A percentile compares a stretch with the other conserved stretches of the same genome.
These are phyloP conservation scores for Notospermus geniculatus DNA, from an alignment of 1,140 invertebrate species.

Conservation along the genomic window DNA sequence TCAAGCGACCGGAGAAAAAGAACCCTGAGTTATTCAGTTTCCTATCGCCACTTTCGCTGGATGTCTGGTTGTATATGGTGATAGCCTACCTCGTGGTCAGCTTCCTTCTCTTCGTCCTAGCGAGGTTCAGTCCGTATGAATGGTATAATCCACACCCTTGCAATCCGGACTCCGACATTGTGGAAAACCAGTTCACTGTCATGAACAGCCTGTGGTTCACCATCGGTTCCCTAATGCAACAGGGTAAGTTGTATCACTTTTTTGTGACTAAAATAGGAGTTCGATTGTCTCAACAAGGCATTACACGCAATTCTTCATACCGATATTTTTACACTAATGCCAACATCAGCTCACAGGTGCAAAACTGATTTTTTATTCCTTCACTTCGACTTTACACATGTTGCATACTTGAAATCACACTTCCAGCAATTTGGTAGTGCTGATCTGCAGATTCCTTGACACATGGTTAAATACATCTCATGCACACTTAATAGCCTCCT, in stretches of 20 bases:
- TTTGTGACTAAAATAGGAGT: too few species aligned
- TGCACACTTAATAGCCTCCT: too few species aligned
- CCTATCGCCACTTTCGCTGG: constrained; percentile 88
- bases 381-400: too few species aligned
- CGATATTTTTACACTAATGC: too few species aligned
- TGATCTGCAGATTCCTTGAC: too few species aligned
- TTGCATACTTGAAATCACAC: too few species aligned
- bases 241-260: constrained; percentile 65
- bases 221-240: constrained; percentile 88
- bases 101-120: constrained; percentile 92
- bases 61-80: constrained; percentile 94
- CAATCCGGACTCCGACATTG: constrained; percentile 70
- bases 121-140: constrained; percentile 92
- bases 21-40: constrained; percentile 92
- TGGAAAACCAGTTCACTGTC: constrained; percentile 93
- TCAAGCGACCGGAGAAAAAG: constrained; percentile 83
- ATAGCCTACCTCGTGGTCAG: constrained; percentile 90
- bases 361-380: too few species aligned
- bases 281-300: too few species aligned
- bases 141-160: constrained; percentile 92
- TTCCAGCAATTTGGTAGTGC: too few species aligned
- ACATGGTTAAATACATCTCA: too few species aligned
- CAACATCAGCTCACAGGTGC: too few species aligned
- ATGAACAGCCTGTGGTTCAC: constrained; percentile 94
- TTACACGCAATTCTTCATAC: too few species aligned